Percentiles rank a stretch among this genome's conserved stretches.
phyloP scores from a whole-genome alignment of 2,888 invertebrate genomes.

The Argyra leucocephala region DNA sequence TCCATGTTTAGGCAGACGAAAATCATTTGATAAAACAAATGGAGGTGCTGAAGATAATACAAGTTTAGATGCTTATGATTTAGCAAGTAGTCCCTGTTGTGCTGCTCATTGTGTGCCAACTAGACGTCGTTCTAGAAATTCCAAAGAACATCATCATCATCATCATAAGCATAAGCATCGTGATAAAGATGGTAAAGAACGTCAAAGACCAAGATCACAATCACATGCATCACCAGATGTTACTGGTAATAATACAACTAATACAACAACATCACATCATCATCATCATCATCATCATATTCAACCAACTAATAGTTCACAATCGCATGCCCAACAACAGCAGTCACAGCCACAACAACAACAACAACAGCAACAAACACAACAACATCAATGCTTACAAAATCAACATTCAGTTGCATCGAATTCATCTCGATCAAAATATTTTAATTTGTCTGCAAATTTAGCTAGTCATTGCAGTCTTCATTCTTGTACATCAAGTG shows the following conservation, averaged over 20 bases:
- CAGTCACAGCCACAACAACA: constrained; percentile 39
- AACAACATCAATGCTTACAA: constrained; percentile 44
- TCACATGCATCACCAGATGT: constrained; percentile 31
- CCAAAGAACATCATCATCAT: constrained; percentile 53
- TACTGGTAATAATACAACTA: constrained; percentile 27
- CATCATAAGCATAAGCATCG: constrained; percentile 49
- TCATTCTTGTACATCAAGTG: constrained; percentile 73
- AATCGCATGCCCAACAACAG: constrained; percentile 30
- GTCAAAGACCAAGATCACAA: constrained; percentile 35
- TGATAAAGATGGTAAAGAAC: constrained; percentile 43
- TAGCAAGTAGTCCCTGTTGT: constrained; percentile 77
- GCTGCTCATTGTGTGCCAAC: constrained; percentile 77
- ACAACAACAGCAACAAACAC: constrained; percentile 32
- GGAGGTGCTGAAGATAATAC: constrained; percentile 56
- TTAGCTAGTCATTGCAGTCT: constrained; percentile 70
- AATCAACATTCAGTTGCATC: constrained; percentile 37
- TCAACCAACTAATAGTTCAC: constrained; percentile 22
- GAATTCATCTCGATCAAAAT: constrained; percentile 47
- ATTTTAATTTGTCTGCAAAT: constrained; percentile 58
- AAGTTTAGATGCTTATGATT: constrained; percentile 75
- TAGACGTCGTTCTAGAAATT: constrained; percentile 45
- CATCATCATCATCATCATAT: constrained; percentile 36
- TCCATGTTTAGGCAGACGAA: constrained; percentile 55
- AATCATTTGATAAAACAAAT: constrained; percentile 44
- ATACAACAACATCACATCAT: constrained; percentile 28